Evolutionary conservation across 2,888 invertebrate species (phyloP), one percentile per base, ranked within the genome.

Genomic region (Creontiades dilutus): DNA sequence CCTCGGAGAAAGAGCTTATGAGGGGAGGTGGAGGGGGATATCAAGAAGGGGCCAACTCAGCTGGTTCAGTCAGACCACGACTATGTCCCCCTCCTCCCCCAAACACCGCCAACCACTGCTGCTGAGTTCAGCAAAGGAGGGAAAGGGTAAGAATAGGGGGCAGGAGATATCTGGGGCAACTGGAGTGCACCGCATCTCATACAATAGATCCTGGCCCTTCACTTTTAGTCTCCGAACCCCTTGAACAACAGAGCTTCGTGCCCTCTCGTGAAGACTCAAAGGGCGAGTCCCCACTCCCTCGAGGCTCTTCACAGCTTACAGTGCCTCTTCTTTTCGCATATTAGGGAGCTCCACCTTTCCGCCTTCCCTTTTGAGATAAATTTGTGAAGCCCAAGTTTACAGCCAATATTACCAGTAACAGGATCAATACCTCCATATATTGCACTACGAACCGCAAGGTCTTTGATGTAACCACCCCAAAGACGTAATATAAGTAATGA

Each of bases 291-390:
- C 68, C 68, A 23, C 68, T 23, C 68, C 23, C 68, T 23, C 0
- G 23, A 23, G 23, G 68, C 68, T 23, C 68, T 68, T 68, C 68
- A 68, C 27, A 13, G 11, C 68, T 68, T 23, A 85, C 85, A 85
- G 61, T 85, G 85, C 61, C 85, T 85, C 85, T 85, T 85, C 85
- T 85, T 61, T 84, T 85, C 52, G 61, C 85, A 85, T 85, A 85
- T 85, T 85, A 85, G 61, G 55, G 82, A 14, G 46, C 47, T 46
- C 46, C 28, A 28, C 61, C 46, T 61, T 85, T 28, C 61, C 46
- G 13, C 14, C 46, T 14, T 28, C 7, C 16, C 37, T n/a, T 85
- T 85, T 55, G 61, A 85, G 28, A 28, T 52, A 14, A 52, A 61
- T 68, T 68, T 68, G 68, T 19, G 61, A 61, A 14, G 61, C 61